A percentile compares a stretch with the other conserved stretches of the same genome.
Conservation (phyloP, 2,888 invertebrate species). For the Rhingia rostrata region DNA sequence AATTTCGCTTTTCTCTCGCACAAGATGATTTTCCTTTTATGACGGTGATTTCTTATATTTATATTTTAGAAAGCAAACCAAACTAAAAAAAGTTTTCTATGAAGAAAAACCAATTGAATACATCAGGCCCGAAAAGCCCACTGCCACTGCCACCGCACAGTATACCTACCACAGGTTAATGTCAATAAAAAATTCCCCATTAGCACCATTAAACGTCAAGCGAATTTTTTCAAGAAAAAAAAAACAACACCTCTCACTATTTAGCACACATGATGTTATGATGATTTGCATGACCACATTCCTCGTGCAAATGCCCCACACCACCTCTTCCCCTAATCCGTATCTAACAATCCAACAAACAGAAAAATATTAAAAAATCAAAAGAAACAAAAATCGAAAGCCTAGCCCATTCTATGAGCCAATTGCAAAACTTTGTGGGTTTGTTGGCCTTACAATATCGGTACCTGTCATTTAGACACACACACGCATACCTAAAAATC, state of each 20-base stretch:
- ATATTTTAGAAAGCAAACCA: slow-evolving; percentile 44
- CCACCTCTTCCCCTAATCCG: background rate
- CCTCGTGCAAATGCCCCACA: slow-evolving; percentile 1
- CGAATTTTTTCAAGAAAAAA: slow-evolving; percentile 28
- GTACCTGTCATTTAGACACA: slow-evolving; percentile 24
- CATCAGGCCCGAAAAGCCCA: slow-evolving; percentile 11
- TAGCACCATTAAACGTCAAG: slow-evolving; percentile 40
- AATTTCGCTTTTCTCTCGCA: slow-evolving; percentile 29
- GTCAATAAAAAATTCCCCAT: slow-evolving; percentile 46
- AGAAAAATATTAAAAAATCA: slow-evolving; percentile 3
- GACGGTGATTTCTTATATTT: background rate
- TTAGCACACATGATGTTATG: slow-evolving; percentile 12
- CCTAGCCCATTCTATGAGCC: slow-evolving; percentile 52
- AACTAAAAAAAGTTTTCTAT: background rate
- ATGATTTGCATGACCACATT: slow-evolving; percentile 43
- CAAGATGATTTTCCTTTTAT: slow-evolving; percentile 21
- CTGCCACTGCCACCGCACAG: slow-evolving; percentile 5
- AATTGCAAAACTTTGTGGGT: slow-evolving; percentile 53
- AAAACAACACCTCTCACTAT: slow-evolving; percentile 33
- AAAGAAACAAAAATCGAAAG: slow-evolving; percentile 34
- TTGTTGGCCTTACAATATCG: slow-evolving; percentile 44
- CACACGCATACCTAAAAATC: slow-evolving; percentile 2
- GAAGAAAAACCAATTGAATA: slow-evolving; percentile 17
- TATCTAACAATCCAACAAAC: background rate
- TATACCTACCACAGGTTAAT: slow-evolving; percentile 9